Conservation (phyloP, 2,888 invertebrate genomes). For the Xylota sylvarum region DNA sequence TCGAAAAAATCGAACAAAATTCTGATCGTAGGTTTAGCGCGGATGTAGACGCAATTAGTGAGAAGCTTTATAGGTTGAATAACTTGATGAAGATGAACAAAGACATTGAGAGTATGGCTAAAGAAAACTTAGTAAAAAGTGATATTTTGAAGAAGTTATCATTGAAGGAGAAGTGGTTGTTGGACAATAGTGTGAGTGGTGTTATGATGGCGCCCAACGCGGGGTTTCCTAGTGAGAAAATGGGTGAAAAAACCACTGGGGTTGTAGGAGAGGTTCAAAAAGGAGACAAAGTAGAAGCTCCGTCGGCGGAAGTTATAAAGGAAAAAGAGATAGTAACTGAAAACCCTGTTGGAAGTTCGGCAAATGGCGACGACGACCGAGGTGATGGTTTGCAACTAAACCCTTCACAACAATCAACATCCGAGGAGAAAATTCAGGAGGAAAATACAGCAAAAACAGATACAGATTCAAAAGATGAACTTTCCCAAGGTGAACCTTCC, state of each 20-base stretch:
- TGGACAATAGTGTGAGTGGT: conserved; percentile 80
- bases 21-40: conserved; percentile 81
- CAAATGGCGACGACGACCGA: conserved; percentile 60
- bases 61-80: conserved; percentile 83
- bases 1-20: conserved; percentile 83
- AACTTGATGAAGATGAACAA: conserved; percentile 84
- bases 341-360: background rate
- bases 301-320: background rate
- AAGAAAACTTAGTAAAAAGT: conserved; percentile 83
- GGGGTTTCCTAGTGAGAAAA: conserved; percentile 46
- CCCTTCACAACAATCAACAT: background rate
- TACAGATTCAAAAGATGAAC: too few species aligned
- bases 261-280: background rate
- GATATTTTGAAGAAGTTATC: conserved; percentile 84
- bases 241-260: background rate
- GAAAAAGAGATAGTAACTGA: background rate
- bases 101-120: conserved; percentile 83
- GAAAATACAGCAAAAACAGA: background rate
- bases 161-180: conserved; percentile 84
- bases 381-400: conserved; percentile 57
- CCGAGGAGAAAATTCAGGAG: background rate
- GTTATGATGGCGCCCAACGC: background rate
- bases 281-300: background rate
- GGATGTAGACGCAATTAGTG: conserved; percentile 84
- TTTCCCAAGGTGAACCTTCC: background rate